Base-by-base conservation (phyloP, 2,797 vertebrate species). In the Typhlichthys subterraneus region DNA sequence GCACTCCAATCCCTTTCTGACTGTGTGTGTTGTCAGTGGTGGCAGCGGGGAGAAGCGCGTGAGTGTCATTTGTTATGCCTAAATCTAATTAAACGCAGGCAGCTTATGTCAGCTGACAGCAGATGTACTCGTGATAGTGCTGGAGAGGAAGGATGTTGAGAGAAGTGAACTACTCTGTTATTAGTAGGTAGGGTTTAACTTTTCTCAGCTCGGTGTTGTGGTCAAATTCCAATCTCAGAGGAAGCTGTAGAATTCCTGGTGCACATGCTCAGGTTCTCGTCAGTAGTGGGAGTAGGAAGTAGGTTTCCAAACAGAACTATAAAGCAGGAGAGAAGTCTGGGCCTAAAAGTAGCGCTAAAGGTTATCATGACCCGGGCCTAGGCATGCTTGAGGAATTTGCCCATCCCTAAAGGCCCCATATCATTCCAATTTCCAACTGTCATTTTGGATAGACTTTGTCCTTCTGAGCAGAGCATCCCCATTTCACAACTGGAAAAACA, bases 231-330 rank as follows among this genome's bases (percentile, higher is more conserved):
- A 75, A 49, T 82, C 70, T 76, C 56, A 52, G 67, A 81, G 74
- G 76, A 86, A 89, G 84, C 68, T n/a, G 56, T 42, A 63, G 81
- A 76, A 84, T 86, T 85, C 75, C 74, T 72, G 29, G n/a, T 66
- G 58, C 75, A 79, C 51, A 57, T 88, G 81, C 84, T 82, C 69
- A 51, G 70, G 70, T 75, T 81, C 81, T 56, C 9, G 69, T 70
- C 69, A 73, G 75, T 50, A 31, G 62, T 73, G 63, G 63, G 63
- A 73, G 69, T 58, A 67, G 84, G 79, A 79, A 84, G 79, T 81
- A 68, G 59, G 48, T 68, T 61, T 62, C 5, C 13, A 17, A 45
- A 58, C 76, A 58, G 63, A 70, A 59, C 7, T 23, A 31, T 29
- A 2, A 6, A 33, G 75, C 66, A 67, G 73, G 72, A 76, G 62